These are phyloP conservation scores for Chymomyza fuscimana DNA, from an alignment of 2,888 invertebrate species.

Conservation along the genomic window DNA sequence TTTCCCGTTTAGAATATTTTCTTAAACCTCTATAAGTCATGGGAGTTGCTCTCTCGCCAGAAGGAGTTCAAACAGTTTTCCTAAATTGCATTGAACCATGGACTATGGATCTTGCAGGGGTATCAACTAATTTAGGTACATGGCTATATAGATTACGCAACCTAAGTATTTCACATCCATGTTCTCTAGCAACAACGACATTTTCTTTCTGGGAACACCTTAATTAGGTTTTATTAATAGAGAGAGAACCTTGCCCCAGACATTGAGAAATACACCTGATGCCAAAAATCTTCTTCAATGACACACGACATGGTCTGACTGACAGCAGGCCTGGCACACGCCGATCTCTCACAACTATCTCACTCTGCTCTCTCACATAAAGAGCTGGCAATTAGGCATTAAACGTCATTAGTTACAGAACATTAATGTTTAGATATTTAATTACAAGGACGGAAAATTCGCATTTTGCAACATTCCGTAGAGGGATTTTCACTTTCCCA, in stretches of 20 bases:
- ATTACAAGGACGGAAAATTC: slow-evolving; percentile 46
- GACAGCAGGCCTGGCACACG: slow-evolving; percentile 53
- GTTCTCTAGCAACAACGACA: not conserved
- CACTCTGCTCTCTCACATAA: not conserved
- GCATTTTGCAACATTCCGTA: not conserved
- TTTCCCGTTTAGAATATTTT: too few relatives aligned
- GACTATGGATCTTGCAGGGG: too few relatives aligned
- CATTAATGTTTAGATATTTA: slow-evolving; percentile 38
- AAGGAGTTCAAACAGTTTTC: too few relatives aligned
- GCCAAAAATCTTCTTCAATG: slow-evolving; percentile 42
- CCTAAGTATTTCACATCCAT: not conserved
- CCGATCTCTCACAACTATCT: slow-evolving; percentile 17
- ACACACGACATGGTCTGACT: slow-evolving; percentile 45
- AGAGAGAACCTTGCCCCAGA: slow-evolving; percentile 15
- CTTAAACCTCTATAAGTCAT: too few relatives aligned
- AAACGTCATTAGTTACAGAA: slow-evolving; percentile 56
- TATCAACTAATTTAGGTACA: too few relatives aligned
- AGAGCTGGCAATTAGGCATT: slow-evolving; percentile 60
- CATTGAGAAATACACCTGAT: slow-evolving; percentile 36
- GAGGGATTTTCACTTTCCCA: not conserved
- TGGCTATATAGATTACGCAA: too few relatives aligned
- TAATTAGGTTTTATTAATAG: not conserved
- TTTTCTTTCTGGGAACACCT: not conserved
- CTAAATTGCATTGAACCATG: too few relatives aligned
- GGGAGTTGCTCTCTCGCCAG: too few relatives aligned